Conservation (phyloP, 2,888 invertebrate species). For the Drosophila merina region DNA sequence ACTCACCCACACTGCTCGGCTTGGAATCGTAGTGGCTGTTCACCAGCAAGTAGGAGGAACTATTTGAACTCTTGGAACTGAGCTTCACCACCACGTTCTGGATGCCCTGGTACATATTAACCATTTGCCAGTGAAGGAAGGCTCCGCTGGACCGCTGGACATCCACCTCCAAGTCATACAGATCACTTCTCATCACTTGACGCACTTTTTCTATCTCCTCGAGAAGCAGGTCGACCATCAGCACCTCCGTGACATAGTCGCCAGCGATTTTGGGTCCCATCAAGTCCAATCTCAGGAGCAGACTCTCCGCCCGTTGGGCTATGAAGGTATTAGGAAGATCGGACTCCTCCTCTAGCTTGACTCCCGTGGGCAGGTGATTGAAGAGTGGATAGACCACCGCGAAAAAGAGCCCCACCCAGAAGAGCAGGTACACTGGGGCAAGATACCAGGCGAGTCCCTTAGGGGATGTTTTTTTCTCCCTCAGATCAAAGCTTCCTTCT, state of each 20-base stretch:
- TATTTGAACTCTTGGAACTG: conserved; percentile 68
- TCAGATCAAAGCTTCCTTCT: conserved; percentile 14
- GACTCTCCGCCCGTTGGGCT: conserved; percentile 87
- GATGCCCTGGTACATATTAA: conserved; percentile 80
- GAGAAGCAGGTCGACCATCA: conserved; percentile 85
- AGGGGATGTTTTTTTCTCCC: conserved; percentile 4
- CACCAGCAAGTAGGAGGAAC: conserved; percentile 85
- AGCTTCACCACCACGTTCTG: conserved; percentile 83
- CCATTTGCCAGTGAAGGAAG: conserved; percentile 66
- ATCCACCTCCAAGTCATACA: conserved; percentile 78
- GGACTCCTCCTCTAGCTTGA: conserved; percentile 62
- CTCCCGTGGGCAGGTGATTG: conserved; percentile 67
- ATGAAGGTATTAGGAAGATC: conserved; percentile 85
- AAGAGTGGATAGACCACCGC: conserved; percentile 70
- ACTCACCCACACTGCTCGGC: conserved; percentile 90
- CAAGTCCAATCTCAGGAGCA: conserved; percentile 87
- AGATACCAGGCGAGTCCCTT: conserved; percentile 68
- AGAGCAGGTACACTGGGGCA: conserved; percentile 64
- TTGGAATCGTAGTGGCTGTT: conserved; percentile 98
- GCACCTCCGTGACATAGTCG: conserved; percentile 89
- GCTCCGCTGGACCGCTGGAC: conserved; percentile 79
- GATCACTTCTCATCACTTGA: conserved; percentile 64
- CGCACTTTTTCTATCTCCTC: conserved; percentile 70
- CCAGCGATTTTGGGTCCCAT: conserved; percentile 89
- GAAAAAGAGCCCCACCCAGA: conserved; percentile 77